Evolutionary conservation across 2,797 vertebrate genomes (phyloP).

Genomic region (Linurgus olivaceus): DNA sequence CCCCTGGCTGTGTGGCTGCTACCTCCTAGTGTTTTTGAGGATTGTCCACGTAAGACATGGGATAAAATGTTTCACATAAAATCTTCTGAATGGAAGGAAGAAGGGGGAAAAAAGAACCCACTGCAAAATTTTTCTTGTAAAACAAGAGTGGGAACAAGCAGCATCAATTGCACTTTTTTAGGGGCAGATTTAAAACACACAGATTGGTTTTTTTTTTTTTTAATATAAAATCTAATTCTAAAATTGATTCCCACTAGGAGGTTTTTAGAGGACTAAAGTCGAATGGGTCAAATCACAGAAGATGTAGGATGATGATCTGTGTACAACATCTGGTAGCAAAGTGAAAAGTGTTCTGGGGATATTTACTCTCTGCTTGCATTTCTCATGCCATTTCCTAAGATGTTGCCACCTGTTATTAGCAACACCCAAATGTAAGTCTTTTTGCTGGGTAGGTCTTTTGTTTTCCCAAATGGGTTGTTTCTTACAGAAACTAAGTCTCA

Average conservation of each 20-base stretch:
- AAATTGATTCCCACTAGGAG: neutral
- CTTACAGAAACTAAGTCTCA: neutral
- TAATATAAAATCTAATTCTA: neutral
- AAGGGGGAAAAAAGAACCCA: neutral
- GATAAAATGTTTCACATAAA: neutral
- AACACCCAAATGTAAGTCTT: neutral
- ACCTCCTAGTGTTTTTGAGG: neutral
- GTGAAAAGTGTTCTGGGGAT: neutral
- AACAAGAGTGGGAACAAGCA: neutral
- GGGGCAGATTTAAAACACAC: neutral
- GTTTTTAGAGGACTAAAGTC: neutral
- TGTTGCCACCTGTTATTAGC: neutral
- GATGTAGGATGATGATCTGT: neutral
- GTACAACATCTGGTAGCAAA: neutral
- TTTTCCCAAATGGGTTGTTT: neutral
- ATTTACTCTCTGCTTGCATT: neutral
- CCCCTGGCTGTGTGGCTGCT: neutral
- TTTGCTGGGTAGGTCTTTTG: neutral
- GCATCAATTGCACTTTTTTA: neutral
- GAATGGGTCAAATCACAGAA: neutral
- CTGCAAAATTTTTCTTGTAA: neutral
- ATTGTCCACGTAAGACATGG: neutral
- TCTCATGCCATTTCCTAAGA: neutral
- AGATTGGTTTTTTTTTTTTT: neutral
- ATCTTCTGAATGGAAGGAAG: neutral